phyloP scores from a whole-genome alignment of 1,140 invertebrate species.

The Ostrea denselamellosa region DNA sequence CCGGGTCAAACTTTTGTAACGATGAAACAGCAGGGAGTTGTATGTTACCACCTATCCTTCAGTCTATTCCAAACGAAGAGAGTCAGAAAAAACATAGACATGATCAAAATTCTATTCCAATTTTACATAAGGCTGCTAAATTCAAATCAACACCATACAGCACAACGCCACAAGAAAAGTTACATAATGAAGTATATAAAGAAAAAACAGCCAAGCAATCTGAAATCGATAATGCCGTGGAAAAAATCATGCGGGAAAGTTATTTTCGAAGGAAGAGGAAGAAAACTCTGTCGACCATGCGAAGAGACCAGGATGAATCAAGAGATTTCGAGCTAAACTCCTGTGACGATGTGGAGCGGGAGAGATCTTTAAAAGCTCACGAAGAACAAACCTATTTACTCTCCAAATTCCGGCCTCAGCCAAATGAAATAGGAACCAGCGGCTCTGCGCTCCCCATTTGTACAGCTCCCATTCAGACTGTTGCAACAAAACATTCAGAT shows the following conservation, averaged over 20 bases:
- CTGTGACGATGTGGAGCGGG: not conserved
- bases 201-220: not conserved
- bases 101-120: not conserved
- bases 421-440: not conserved
- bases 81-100: not conserved
- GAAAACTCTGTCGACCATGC: not conserved
- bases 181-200: not conserved
- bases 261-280: not conserved
- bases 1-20: constrained; percentile 49
- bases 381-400: not conserved
- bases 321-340: not conserved
- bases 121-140: not conserved
- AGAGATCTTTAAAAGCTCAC: not conserved
- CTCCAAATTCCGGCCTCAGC: not conserved
- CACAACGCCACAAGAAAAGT: not conserved
- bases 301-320: not conserved
- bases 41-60: not conserved
- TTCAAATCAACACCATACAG: not conserved
- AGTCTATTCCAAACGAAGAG: not conserved
- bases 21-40: constrained; percentile 24
- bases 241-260: not conserved
- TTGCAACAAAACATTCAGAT: not conserved
- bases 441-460: not conserved
- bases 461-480: not conserved
- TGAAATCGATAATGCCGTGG: not conserved